phyloP scores from a whole-genome alignment of 1,140 invertebrate genomes.

The Mercenaria mercenaria region DNA sequence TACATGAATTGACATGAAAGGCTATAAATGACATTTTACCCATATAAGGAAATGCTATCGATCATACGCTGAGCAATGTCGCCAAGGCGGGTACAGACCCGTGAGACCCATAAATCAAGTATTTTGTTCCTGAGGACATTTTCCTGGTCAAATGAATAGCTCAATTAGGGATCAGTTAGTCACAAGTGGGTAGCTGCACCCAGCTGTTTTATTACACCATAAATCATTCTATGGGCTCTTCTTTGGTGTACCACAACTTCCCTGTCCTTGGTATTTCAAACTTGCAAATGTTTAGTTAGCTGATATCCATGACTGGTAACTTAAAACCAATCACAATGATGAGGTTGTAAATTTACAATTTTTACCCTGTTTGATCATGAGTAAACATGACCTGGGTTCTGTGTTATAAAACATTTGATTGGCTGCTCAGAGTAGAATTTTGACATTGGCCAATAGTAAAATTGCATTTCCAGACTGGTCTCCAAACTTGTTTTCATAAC shows the following conservation, averaged over 20 bases:
- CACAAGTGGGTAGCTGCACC: constrained; percentile 41
- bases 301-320: not conserved
- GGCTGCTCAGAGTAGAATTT: no score
- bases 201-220: constrained; percentile 28
- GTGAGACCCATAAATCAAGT: constrained; percentile 31
- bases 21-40: constrained; percentile 23
- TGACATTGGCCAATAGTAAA: no score
- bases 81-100: constrained; percentile 11
- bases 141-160: constrained; percentile 30
- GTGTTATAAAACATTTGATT: no score
- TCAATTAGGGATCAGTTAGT: constrained; percentile 41
- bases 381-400: no score
- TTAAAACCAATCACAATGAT: not conserved
- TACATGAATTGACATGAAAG: not conserved
- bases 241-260: not conserved
- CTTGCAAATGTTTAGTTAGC: not conserved
- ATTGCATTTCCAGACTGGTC: no score
- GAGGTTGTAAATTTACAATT: not conserved
- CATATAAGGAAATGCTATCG: not conserved
- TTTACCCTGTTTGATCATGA: not conserved
- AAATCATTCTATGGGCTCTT: constrained; percentile 10
- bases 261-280: not conserved
- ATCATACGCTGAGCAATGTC: constrained; percentile 6
- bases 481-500: not conserved
- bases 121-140: constrained; percentile 12